Conservation (phyloP, 2,888 invertebrate genomes). For the Amphipyra berbera region DNA sequence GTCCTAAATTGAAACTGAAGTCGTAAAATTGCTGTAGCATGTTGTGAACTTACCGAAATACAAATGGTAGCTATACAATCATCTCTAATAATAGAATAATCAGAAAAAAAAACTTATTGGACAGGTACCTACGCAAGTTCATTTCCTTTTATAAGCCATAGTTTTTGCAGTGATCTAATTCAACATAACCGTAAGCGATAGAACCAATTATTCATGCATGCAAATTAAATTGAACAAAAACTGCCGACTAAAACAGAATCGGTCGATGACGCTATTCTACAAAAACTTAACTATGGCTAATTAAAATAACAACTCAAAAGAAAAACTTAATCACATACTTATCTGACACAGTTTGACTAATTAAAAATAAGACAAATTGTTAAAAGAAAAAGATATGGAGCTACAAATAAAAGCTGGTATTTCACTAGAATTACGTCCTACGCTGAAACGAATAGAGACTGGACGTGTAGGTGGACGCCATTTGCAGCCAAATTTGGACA, state of each 20-base stretch:
- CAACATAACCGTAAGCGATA: constrained; percentile 17
- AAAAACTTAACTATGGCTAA: constrained; percentile 37
- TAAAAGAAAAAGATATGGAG: not conserved
- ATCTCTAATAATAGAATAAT: not conserved
- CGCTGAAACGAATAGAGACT: constrained; percentile 53
- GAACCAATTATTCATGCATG: constrained; percentile 29
- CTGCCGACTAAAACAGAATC: constrained; percentile 1
- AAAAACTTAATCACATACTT: constrained; percentile 25
- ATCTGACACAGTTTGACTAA: constrained; percentile 6
- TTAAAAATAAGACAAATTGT: constrained; percentile 1
- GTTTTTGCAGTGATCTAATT: constrained; percentile 18
- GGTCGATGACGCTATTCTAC: constrained; percentile 30
- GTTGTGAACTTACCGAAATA: too few species aligned
- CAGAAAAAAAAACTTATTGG: not conserved
- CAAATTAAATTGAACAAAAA: constrained; percentile 34
- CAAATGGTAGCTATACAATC: not conserved
- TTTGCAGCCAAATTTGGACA: constrained; percentile 71
- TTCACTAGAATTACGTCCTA: constrained; percentile 60
- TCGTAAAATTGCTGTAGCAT: not conserved
- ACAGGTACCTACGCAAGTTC: not conserved
- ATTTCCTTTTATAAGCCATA: not conserved
- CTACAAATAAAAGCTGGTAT: constrained; percentile 16
- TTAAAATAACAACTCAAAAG: constrained; percentile 30
- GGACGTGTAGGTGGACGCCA: constrained; percentile 53
- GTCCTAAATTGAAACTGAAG: too few species aligned